Percentiles rank a stretch among this genome's conserved stretches.
Evolutionary conservation across 2,113 vertebrate species (phyloP).

Genomic region (Engraulis encrasicolus): DNA sequence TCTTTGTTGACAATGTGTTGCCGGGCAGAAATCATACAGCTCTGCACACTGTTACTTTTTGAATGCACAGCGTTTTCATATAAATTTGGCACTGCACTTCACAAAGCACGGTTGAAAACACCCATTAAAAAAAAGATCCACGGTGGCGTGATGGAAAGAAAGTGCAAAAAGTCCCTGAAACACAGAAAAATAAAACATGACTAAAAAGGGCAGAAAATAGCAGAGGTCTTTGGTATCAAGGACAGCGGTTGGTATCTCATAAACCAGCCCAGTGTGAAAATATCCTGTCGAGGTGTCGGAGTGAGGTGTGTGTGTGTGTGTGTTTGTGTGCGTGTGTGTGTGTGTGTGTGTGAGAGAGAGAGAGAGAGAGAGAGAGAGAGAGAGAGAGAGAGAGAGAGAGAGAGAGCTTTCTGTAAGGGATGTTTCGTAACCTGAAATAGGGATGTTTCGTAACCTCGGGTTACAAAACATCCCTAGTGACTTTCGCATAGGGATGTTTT

Average conservation of each 20-base stretch:
- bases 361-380: no score
- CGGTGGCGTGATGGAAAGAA: not conserved
- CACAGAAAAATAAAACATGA: not conserved
- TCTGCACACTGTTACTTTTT: not conserved
- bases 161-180: not conserved
- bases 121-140: not conserved
- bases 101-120: not conserved
- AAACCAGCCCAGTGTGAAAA: not conserved
- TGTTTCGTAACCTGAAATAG: no score
- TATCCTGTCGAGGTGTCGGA: constrained; percentile 1
- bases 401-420: no score
- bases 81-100: not conserved
- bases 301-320: not conserved
- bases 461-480: no score
- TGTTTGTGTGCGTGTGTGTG: no score
- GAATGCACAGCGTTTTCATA: not conserved
- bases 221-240: not conserved
- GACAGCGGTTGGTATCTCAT: not conserved
- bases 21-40: not conserved
- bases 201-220: not conserved
- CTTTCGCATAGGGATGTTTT: no score
- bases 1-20: not conserved
- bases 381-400: no score
- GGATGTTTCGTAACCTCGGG: no score
- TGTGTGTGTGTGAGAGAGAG: no score